Percentiles rank a stretch among this genome's conserved stretches.
Conservation (phyloP, 2,888 invertebrate species). For the Unio delphinus region DNA sequence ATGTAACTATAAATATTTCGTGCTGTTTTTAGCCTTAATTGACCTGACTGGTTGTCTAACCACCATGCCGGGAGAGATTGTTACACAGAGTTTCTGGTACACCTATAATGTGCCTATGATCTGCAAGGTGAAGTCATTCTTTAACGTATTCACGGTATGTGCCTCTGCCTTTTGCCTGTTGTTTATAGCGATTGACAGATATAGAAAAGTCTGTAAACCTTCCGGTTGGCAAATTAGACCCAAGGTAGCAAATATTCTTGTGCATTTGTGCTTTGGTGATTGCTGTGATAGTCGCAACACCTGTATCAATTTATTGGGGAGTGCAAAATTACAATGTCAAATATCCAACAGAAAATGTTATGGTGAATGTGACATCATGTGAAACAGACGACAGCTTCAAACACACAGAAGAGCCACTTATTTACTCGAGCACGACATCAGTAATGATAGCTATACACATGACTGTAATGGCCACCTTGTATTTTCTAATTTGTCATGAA, state of each 20-base stretch:
- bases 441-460: background rate
- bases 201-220: slow-evolving; percentile 18
- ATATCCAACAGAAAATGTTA: slow-evolving; percentile 4
- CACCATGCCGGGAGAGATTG: slow-evolving; percentile 27
- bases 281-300: slow-evolving; percentile 10
- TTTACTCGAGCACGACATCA: slow-evolving; percentile 1
- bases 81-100: slow-evolving; percentile 31
- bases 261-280: slow-evolving; percentile 6
- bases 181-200: slow-evolving; percentile 19
- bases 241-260: slow-evolving; percentile 9
- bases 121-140: slow-evolving; percentile 22
- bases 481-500: slow-evolving; percentile 6
- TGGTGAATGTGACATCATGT: slow-evolving; percentile 12
- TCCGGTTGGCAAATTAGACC: slow-evolving; percentile 17
- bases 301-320: slow-evolving; percentile 15
- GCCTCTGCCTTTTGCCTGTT: slow-evolving; percentile 12
- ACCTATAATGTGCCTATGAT: slow-evolving; percentile 14
- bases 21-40: slow-evolving; percentile 23
- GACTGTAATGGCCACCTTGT: slow-evolving; percentile 13
- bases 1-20: slow-evolving; percentile 31
- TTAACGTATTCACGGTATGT: slow-evolving; percentile 15
- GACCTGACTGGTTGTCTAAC: slow-evolving; percentile 25
- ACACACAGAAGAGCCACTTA: slow-evolving; percentile 8
- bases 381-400: slow-evolving; percentile 16
- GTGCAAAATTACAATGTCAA: background rate